Evolutionary conservation across 2,888 invertebrate species (phyloP).

Genomic region (Sesia apiformis): DNA sequence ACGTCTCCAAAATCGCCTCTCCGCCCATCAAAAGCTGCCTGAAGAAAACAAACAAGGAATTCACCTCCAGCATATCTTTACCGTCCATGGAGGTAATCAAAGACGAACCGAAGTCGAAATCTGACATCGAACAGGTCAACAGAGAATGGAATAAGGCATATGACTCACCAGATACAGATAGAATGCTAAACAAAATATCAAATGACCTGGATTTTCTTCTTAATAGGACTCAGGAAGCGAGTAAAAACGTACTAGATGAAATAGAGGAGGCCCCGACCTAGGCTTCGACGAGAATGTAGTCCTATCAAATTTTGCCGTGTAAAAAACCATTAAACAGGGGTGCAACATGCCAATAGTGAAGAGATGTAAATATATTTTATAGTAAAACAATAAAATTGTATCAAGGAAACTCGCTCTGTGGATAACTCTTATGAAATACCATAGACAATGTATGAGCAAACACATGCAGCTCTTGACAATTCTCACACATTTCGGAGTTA

Average conservation of each 20-base stretch:
- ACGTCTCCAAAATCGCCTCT: constrained; percentile 49
- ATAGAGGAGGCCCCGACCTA: constrained; percentile 61
- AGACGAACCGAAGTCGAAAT: constrained; percentile 34
- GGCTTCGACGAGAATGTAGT: constrained; percentile 8
- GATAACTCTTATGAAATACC: background rate
- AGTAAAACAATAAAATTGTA: constrained; percentile 12
- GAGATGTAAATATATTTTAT: constrained; percentile 15
- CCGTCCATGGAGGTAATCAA: constrained; percentile 45
- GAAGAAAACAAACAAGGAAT: constrained; percentile 43
- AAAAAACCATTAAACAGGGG: constrained; percentile 41
- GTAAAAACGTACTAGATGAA: constrained; percentile 33
- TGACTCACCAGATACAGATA: constrained; percentile 62
- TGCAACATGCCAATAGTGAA: constrained; percentile 34
- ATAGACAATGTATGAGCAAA: no score
- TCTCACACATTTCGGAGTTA: no score
- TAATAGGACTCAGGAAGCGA: constrained; percentile 74
- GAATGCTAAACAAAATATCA: constrained; percentile 86
- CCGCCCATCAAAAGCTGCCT: constrained; percentile 64
- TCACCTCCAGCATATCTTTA: constrained; percentile 45
- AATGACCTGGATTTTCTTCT: constrained; percentile 88
- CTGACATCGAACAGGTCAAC: constrained; percentile 52
- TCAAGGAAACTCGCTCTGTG: constrained; percentile 5
- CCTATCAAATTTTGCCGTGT: constrained; percentile 10
- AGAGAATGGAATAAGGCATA: constrained; percentile 53
- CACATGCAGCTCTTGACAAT: no score